Base-by-base conservation (phyloP, 2,113 vertebrate genomes). In the Penelope pileata region DNA sequence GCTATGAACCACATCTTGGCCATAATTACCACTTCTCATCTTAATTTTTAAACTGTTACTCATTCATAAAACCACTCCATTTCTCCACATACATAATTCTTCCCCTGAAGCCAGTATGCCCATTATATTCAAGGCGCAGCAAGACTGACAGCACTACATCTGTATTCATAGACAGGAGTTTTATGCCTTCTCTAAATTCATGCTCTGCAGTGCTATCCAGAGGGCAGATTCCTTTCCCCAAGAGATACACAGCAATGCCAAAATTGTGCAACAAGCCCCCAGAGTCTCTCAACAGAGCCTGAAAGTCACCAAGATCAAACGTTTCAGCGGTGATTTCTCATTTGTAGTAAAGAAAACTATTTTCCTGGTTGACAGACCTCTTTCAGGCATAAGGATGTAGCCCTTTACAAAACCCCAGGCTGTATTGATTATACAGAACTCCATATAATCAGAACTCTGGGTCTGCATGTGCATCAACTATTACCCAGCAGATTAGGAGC, bases 211-310 rank as follows among this genome's bases (percentile, higher is more conserved):
- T 4, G 59, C 38, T 38, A 22, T 3, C 21, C 75, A 22, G 60
- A 66, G 29, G 45, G 63, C 72, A 75, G 29, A 23, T 17, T 29
- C 10, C n/a, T 24, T 48, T 63, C 34, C 32, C 27, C 59, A 51
- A 5, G 17, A 32, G 27, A 32, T 3, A 16, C 5, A 8, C 0
- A 16, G 29, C 0, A 0, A 34, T 7, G 4, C 34, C 9, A 23
- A 18, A 21, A 32, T 14, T 12, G 48, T 10, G 13, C 32, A 32
- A 19, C 10, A 43, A 6, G 47, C 2, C 38, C 17, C 34, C 7
- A 0, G 27, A 12, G 3, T 5, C 32, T 50, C 54, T 27, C 83
- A 30, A 2, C 11, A 56, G 14, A 87, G 32, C 50, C 27, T 32
- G 34, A 30, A 10, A 34, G 17, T 17, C 48, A 40, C 59, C 26